phyloP scores from a whole-genome alignment of 1,140 invertebrate genomes.

The Camponotus floridanus region DNA sequence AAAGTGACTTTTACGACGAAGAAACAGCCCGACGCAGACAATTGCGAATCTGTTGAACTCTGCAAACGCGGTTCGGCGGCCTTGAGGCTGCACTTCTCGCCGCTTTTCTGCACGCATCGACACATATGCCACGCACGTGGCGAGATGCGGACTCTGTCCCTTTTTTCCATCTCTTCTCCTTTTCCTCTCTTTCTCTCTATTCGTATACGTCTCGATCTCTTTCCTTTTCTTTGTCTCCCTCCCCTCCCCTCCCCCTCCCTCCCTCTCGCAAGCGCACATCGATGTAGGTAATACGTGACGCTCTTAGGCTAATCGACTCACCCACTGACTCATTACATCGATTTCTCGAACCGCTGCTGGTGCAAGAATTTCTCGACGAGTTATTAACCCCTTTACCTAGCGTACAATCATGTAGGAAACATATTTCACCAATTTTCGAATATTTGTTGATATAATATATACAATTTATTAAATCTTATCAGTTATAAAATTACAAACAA shows the following conservation, averaged over 20 bases:
- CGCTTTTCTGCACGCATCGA: constrained; percentile 57
- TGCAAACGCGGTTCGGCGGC: constrained; percentile 60
- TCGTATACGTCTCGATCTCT: no score
- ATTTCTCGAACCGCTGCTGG: not conserved
- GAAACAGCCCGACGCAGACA: constrained; percentile 13
- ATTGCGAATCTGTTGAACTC: constrained; percentile 59
- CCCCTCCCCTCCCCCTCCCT: not conserved
- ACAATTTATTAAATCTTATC: not conserved
- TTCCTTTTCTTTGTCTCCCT: constrained; percentile 5
- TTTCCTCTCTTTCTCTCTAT: not conserved
- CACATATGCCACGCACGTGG: constrained; percentile 63
- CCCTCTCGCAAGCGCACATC: not conserved
- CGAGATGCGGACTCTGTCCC: constrained; percentile 3
- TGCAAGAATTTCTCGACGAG: constrained; percentile 30
- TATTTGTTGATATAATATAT: not conserved
- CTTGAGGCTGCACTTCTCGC: constrained; percentile 61
- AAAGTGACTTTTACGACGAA: constrained; percentile 1
- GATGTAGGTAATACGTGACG: constrained; percentile 64
- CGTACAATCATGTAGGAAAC: not conserved
- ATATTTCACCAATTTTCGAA: not conserved
- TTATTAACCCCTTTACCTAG: constrained; percentile 19
- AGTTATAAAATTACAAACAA: not conserved
- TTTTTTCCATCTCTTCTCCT: constrained; percentile 27
- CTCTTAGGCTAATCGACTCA: constrained; percentile 60
- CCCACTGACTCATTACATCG: constrained; percentile 43